Percentiles rank a stretch among this genome's conserved stretches.
Conservation (phyloP, 92 coral and sea anemone genomes). For the Phenganax subtilis region DNA sequence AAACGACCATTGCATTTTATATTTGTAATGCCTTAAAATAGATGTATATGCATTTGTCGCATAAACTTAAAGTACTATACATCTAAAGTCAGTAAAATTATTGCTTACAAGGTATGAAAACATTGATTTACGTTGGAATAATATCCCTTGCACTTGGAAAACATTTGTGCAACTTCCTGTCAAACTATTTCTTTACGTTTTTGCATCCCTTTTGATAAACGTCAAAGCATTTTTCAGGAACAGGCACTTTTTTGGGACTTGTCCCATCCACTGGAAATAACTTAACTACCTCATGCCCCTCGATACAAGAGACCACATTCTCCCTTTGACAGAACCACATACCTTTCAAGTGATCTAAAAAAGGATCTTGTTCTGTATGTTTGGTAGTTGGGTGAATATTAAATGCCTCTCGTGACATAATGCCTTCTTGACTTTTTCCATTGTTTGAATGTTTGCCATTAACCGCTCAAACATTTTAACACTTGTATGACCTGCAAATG, state of each 20-base stretch:
- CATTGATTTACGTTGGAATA: background rate
- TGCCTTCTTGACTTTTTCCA: slow-evolving; percentile 29
- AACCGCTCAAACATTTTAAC: slow-evolving; percentile 33
- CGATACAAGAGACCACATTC: background rate
- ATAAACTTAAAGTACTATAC: no score
- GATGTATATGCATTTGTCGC: no score
- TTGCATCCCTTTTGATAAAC: slow-evolving; percentile 44
- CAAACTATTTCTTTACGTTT: slow-evolving; percentile 43
- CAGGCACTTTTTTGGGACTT: slow-evolving; percentile 25
- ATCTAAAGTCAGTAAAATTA: no score
- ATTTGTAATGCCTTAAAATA: no score
- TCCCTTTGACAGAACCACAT: slow-evolving; percentile 23
- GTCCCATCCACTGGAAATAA: slow-evolving; percentile 13
- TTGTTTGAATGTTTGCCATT: slow-evolving; percentile 30
- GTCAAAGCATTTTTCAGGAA: slow-evolving; percentile 24
- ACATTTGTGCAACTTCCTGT: slow-evolving; percentile 47
- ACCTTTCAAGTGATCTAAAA: slow-evolving; percentile 53
- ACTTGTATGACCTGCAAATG: slow-evolving; percentile 41
- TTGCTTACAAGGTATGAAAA: no score
- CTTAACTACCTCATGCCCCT: slow-evolving; percentile 22
- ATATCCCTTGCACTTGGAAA: slow-evolving; percentile 40
- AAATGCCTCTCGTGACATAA: slow-evolving; percentile 36
- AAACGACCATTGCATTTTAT: no score
- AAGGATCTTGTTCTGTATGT: slow-evolving; percentile 48
- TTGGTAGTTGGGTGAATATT: slow-evolving; percentile 44